Evolutionary conservation across 2,113 vertebrate genomes (phyloP), one percentile per base, ranked within the genome.

Genomic region (Mesitornis unicolor): DNA sequence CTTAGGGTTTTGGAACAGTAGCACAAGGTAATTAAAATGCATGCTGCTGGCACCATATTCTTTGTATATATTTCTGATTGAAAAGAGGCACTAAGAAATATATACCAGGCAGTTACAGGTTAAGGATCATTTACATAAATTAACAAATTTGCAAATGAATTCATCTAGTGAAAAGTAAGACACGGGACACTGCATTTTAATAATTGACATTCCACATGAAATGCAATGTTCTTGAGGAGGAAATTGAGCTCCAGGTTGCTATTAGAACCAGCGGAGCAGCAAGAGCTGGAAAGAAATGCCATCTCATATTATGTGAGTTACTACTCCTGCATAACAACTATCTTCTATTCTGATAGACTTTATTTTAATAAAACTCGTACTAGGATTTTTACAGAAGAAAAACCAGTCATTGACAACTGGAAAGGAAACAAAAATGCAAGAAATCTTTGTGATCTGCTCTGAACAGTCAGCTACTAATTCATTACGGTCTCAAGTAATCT

Each of bases 281-380:
- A 98, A 98, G 96, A 98, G 97, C 98, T 96, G 97, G 97, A 98
- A 98, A 98, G 98, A 98, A 98, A 98, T 97, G 98, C 98, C 98
- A 97, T 98, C 98, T 98, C 97, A 97, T 96, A 97, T 98, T 98
- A 98, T 96, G 97, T 87, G 94, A 98, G 97, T 96, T 96, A 98
- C 98, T 84, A 96, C 97, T 98, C 97, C 98, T 99, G 99, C 98
- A 99, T 99, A 99, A 99, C 98, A 99, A 99, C 98, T 95, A 99
- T 98, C 98, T 98, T 93, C 87, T 95, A 35, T 98, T 98, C 98
- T 97, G 97, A 98, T 98, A 98, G 98, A 97, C 97, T 98, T 95
- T 89, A 98, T 98, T 98, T 99, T 98, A 98, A 99, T 99, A 98
- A 98, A 98, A 98, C 96, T 90, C 70, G 89, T 75, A 70, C 90